Conservation (phyloP, 2,113 vertebrate species). For the Tachysurus fulvidraco region DNA sequence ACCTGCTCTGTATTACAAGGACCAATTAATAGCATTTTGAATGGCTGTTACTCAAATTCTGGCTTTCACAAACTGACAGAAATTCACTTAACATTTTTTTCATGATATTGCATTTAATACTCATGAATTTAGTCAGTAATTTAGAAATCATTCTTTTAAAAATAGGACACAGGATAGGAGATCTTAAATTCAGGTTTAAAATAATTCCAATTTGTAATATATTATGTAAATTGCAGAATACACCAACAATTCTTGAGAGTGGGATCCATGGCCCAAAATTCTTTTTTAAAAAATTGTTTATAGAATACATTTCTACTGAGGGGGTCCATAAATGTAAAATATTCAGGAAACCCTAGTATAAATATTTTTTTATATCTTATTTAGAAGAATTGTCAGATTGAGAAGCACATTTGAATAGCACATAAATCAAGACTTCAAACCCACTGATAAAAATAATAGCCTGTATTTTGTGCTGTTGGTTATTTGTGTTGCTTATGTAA, state of each 20-base stretch:
- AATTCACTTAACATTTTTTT: not conserved
- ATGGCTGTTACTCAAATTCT: not conserved
- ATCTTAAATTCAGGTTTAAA: not conserved
- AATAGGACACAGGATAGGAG: not conserved
- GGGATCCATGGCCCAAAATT: not conserved
- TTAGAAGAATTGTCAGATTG: not conserved
- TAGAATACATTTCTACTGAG: not conserved
- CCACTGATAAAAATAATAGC: not conserved
- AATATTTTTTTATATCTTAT: no score
- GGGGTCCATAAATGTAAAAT: not conserved
- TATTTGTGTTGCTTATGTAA: not conserved
- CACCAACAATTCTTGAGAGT: not conserved
- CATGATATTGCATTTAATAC: not conserved
- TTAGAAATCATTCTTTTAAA: not conserved
- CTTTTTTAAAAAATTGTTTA: not conserved
- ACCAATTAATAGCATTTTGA: not conserved
- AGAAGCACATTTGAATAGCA: not conserved
- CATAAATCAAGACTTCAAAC: not conserved
- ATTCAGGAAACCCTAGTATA: not conserved
- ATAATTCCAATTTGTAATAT: not conserved
- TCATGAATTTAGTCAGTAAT: not conserved
- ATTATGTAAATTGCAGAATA: not conserved
- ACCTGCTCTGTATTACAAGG: slow-evolving; percentile 4
- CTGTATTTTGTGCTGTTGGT: not conserved
- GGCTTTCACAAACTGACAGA: not conserved